Conservation (phyloP, 2,113 vertebrate genomes). For the Chloropsis hardwickii region DNA sequence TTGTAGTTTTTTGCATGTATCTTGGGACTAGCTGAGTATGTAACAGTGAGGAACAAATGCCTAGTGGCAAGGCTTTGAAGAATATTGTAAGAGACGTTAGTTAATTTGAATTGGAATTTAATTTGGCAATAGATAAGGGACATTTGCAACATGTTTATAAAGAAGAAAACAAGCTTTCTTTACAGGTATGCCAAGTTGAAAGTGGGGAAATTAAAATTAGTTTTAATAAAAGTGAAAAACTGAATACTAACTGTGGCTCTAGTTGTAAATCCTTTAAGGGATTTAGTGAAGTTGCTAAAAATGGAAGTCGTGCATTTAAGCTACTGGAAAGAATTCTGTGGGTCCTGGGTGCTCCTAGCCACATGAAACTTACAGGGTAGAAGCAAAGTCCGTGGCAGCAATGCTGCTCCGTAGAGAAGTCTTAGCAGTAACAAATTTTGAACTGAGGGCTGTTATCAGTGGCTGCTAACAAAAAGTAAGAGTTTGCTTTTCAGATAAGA, state of each 20-base stretch:
- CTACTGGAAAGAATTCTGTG: background rate
- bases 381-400: background rate
- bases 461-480: background rate
- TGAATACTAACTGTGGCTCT: background rate
- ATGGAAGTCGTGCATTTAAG: background rate
- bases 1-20: background rate
- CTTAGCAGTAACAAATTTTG: background rate
- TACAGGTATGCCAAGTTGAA: background rate
- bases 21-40: background rate
- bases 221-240: background rate
- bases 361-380: background rate
- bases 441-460: background rate
- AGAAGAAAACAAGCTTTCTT: background rate
- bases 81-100: background rate
- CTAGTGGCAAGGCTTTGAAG: constrained; percentile 2
- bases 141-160: background rate
- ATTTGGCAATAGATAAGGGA: constrained; percentile 10
- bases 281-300: background rate
- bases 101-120: constrained; percentile 32
- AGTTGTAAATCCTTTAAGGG: background rate
- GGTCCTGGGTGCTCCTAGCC: background rate
- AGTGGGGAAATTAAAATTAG: background rate
- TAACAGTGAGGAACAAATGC: background rate
- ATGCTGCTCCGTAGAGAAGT: rapidly evolving
- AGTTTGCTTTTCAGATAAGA: background rate